A percentile compares a stretch with the other conserved stretches of the same genome.
phyloP scores from a whole-genome alignment of 35 echinoderm and acorn worm genomes.

The Apostichopus californicus region DNA sequence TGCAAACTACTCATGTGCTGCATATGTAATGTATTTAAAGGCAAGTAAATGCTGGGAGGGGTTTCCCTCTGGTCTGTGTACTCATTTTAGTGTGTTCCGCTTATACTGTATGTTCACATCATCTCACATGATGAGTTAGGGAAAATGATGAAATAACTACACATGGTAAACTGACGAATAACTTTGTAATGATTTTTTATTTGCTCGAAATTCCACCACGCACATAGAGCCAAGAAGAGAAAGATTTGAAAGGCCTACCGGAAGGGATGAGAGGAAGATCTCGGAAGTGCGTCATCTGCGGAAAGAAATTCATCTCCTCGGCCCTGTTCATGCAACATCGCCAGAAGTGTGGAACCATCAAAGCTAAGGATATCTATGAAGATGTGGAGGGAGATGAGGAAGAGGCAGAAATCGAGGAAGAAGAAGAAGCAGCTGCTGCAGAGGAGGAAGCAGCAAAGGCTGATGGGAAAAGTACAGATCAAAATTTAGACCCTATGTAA shows the following conservation, averaged over 20 bases:
- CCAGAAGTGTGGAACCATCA: constrained; percentile 70
- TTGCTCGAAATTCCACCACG: too few relatives aligned
- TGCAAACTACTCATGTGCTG: too few relatives aligned
- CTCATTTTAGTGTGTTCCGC: too few relatives aligned
- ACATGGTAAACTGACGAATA: too few relatives aligned
- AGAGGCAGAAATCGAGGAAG: constrained; percentile 60
- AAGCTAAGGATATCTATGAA: constrained; percentile 61
- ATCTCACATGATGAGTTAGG: too few relatives aligned
- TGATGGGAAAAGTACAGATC: constrained; percentile 7
- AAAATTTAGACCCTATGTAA: background rate
- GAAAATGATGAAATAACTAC: too few relatives aligned
- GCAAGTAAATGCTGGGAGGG: too few relatives aligned
- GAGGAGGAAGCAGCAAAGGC: background rate
- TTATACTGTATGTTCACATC: too few relatives aligned
- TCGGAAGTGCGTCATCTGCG: constrained; percentile 81
- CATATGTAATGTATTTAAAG: too few relatives aligned
- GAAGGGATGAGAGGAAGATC: constrained; percentile 55
- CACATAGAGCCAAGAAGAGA: background rate
- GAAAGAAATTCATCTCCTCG: constrained; percentile 71
- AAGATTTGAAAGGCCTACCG: background rate
- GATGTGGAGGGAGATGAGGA: constrained; percentile 72
- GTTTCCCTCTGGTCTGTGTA: too few relatives aligned
- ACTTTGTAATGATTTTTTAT: too few relatives aligned
- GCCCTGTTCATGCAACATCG: constrained; percentile 91
- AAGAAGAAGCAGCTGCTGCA: constrained; percentile 21